Base-by-base conservation (phyloP, 1,140 invertebrate species). In the Drosophila ercepeae region DNA sequence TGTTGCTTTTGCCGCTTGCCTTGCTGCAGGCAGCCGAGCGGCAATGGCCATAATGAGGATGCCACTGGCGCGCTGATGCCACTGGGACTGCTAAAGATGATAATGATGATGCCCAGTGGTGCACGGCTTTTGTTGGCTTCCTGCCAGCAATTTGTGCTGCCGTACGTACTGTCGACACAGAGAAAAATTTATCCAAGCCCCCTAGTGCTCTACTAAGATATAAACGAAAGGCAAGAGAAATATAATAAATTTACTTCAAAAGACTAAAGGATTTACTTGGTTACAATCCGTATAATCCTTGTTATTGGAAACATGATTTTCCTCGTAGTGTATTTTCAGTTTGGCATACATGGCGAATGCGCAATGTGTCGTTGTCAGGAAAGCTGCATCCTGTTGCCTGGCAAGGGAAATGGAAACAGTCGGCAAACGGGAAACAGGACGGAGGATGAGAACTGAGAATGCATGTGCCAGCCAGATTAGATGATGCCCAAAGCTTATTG, bases 121-220 rank as follows among this genome's bases (percentile, higher is more conserved):
- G 68, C 69, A 71, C 51, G 67, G 46, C 16, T 51, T 65, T 67
- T 27, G 63, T 76, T 84, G 81, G 81, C 81, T 69, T 86, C 61
- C 81, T 84, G 81, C 81, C 81, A 84, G 65, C 81, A 86, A 86
- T 86, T 86, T 79, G 71, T 44, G 48, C 46, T 39, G 53, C 52
- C 64, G 48, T 86, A 52, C 65, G 60, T 67, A 71, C 11, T 70
- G 54, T n/a, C 0, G 1, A 11, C 51, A 49, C 63, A 9, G 11
- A 0, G 18, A 27, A 8, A 21, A 60, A 64, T n/a, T n/a, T n/a
- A n/a, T n/a, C n/a, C n/a, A n/a, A n/a, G n/a, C n/a, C n/a, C n/a
- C n/a, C n/a, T n/a, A n/a, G n/a, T n/a, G n/a, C n/a, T n/a, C n/a
- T n/a, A n/a, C n/a, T n/a, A n/a, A n/a, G n/a, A n/a, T n/a, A n/a